Base-by-base conservation (phyloP, 1,140 invertebrate species). In the Andrena cerasifolii region DNA sequence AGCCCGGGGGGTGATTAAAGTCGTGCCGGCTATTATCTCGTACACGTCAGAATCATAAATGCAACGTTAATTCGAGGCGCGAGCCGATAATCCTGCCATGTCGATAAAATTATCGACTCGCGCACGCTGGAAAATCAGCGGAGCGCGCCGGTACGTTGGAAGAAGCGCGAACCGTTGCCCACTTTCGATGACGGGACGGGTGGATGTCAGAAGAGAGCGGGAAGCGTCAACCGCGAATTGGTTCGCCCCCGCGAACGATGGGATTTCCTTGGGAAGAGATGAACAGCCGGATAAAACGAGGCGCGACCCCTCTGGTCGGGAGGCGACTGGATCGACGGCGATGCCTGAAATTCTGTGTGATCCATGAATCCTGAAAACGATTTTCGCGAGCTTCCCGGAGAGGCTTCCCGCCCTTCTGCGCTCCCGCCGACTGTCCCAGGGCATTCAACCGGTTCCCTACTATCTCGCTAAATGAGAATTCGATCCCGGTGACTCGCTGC, bases 241-340 rank as follows among this genome's bases (percentile, higher is more conserved):
- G n/a, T n/a, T n/a, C n/a, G n/a, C n/a, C n/a, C n/a, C n/a, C n/a
- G n/a, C 56, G 51, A 80, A 80, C 71, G 80, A 80, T 80, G 33
- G 26, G 51, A 63, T 80, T 61, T 24, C 68, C n/a, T 53, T n/a
- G 18, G 45, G 43, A 18, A 36, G n/a, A 36, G 26, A 61, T 47
- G 54, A 73, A 67, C 73, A 59, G 53, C 67, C 43, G 24, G 80
- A 82, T 82, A 51, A 63, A 68, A 51, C 53, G 56, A 75, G 62
- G 63, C 45, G 63, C 33, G 53, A 31, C 18, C 66, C 45, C 16
- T 33, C 33, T 43, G 61, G 16, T 68, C n/a, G 40, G 14, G 33
- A 51, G 33, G 3, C 36, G 36, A 40, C 3, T n/a, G 36, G 36
- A 40, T 40, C 36, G 36, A 40, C n/a, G 10, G 36, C 36, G 36